Evolutionary conservation across 2,888 invertebrate genomes (phyloP).

Genomic region (Julus scanicus): DNA sequence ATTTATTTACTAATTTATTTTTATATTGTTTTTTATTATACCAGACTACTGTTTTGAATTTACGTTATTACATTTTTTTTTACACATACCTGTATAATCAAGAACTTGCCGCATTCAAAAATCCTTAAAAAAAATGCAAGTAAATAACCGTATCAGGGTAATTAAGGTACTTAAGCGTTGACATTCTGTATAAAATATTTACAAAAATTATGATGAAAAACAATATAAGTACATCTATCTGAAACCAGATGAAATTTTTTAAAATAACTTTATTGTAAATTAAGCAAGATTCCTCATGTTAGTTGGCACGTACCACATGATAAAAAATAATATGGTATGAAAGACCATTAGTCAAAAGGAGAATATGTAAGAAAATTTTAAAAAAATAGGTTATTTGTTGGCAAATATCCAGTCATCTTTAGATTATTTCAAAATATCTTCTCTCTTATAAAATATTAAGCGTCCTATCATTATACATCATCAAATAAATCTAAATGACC

Average conservation of each 20-base stretch:
- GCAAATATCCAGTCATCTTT: too few species aligned
- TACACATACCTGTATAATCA: background rate
- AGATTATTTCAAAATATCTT: background rate
- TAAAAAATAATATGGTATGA: too few species aligned
- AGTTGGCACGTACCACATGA: too few species aligned
- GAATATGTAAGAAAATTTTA: too few species aligned
- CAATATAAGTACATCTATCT: too few species aligned
- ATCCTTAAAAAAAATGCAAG: background rate
- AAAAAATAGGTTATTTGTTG: too few species aligned
- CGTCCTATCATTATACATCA: background rate
- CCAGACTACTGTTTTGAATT: background rate
- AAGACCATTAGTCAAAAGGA: too few species aligned
- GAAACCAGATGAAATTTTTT: too few species aligned
- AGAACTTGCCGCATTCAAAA: background rate
- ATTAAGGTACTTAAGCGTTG: background rate
- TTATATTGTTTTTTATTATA: background rate
- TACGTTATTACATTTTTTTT: background rate
- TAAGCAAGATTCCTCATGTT: too few species aligned
- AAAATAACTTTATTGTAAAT: too few species aligned
- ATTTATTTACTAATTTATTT: background rate
- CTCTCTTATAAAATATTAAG: too few species aligned
- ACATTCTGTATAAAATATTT: background rate
- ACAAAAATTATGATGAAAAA: background rate
- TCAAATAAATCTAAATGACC: too few species aligned
- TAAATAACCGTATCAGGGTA: background rate